Conservation (phyloP, 2,113 vertebrate species). For the Pheucticus melanocephalus region DNA sequence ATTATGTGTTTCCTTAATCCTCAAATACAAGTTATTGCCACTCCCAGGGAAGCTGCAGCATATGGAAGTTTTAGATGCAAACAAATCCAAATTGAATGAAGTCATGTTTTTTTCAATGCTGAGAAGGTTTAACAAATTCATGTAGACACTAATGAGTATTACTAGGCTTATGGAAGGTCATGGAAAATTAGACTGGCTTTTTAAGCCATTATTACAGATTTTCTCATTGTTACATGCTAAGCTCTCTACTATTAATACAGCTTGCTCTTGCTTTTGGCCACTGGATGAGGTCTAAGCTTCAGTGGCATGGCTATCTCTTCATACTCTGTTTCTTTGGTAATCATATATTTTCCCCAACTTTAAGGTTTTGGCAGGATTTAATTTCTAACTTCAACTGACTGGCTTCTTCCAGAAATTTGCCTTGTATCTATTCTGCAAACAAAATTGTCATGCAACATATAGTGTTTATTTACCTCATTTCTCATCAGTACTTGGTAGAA, state of each 20-base stretch:
- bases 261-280: neutral
- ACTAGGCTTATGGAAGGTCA: neutral
- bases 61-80: neutral
- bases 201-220: neutral
- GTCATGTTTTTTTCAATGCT: slow-evolving; percentile 21
- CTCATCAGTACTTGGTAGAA: neutral
- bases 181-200: slow-evolving; percentile 29
- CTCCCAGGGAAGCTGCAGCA: neutral
- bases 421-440: neutral
- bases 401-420: neutral
- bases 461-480: neutral
- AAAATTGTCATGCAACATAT: neutral
- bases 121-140: slow-evolving; percentile 34
- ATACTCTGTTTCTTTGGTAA: neutral
- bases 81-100: slow-evolving; percentile 27
- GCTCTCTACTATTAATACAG: neutral
- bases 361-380: neutral
- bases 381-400: neutral
- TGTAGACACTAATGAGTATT: slow-evolving; percentile 22
- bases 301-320: neutral
- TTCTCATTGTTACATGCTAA: neutral
- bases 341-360: neutral
- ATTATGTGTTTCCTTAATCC: slow-evolving; percentile 6
- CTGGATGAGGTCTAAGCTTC: neutral
- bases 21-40: slow-evolving; percentile 16